These are phyloP conservation scores for Limnephilus rhombicus DNA, from an alignment of 2,888 invertebrate species.

Conservation along the genomic window DNA sequence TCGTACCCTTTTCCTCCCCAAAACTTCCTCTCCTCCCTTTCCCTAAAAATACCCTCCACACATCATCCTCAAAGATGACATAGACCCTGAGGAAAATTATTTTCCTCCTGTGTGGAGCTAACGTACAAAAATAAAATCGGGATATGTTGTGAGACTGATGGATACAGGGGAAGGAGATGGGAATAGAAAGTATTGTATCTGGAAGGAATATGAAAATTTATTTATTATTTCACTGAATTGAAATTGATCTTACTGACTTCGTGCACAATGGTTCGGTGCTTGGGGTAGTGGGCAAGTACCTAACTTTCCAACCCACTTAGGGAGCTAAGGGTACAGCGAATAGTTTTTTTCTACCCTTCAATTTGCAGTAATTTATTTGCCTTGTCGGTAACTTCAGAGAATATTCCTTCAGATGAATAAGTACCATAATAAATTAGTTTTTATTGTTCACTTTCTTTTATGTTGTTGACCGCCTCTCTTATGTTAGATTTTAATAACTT, in stretches of 20 bases:
- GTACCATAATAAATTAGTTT: not conserved
- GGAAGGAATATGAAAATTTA: not conserved
- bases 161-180: not conserved
- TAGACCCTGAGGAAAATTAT: too few species aligned
- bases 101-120: too few species aligned
- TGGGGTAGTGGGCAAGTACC: not conserved
- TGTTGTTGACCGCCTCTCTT: not conserved
- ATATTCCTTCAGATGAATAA: not conserved
- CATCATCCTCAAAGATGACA: too few species aligned
- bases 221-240: not conserved
- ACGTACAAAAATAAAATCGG: too few species aligned
- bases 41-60: too few species aligned
- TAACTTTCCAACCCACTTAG: not conserved
- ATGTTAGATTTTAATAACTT: not conserved
- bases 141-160: not conserved
- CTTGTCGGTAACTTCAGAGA: not conserved
- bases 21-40: too few species aligned
- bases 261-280: not conserved
- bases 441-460: not conserved
- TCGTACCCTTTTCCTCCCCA: too few species aligned
- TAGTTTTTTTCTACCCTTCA: not conserved
- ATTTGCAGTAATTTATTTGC: not conserved
- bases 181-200: too few species aligned
- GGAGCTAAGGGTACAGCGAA: not conserved
- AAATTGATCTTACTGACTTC: not conserved